Conservation (phyloP, 2,797 vertebrate genomes). For the Carapus acus region DNA sequence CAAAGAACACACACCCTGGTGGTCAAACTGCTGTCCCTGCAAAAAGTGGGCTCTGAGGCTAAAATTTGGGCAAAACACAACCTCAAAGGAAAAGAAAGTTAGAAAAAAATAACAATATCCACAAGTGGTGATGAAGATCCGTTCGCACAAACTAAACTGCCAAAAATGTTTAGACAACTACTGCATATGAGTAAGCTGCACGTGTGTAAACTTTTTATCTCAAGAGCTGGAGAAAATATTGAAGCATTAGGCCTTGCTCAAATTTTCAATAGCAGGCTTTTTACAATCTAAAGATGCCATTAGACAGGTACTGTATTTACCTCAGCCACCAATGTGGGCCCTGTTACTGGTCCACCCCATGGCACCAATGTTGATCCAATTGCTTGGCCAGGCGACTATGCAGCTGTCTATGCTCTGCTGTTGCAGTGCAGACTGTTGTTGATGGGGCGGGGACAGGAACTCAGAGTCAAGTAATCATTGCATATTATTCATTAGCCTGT, state of each 20-base stretch:
- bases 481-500: slow-evolving; percentile 54
- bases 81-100: slow-evolving; percentile 7
- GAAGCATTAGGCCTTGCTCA: slow-evolving; percentile 41
- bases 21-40: slow-evolving; percentile 48
- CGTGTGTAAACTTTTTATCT: background rate
- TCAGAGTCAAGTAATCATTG: slow-evolving; percentile 52
- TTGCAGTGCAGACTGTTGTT: slow-evolving; percentile 35
- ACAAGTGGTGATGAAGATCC: too few species aligned
- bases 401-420: slow-evolving; percentile 15
- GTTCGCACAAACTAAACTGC: too few species aligned
- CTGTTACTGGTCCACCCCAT: slow-evolving; percentile 13
- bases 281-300: slow-evolving; percentile 12
- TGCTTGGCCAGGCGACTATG: slow-evolving; percentile 32
- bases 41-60: slow-evolving; percentile 41
- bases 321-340: background rate
- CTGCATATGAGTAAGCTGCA: background rate
- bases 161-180: too few species aligned
- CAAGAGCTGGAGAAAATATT: too few species aligned
- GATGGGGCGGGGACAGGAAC: slow-evolving; percentile 47
- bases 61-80: slow-evolving; percentile 32
- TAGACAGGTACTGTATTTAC: slow-evolving; percentile 1
- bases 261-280: slow-evolving; percentile 9
- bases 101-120: too few species aligned
- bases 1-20: slow-evolving; percentile 53
- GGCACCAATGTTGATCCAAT: slow-evolving; percentile 18